phyloP scores from a whole-genome alignment of 1,140 invertebrate genomes.

The Scaptomyza graminum region DNA sequence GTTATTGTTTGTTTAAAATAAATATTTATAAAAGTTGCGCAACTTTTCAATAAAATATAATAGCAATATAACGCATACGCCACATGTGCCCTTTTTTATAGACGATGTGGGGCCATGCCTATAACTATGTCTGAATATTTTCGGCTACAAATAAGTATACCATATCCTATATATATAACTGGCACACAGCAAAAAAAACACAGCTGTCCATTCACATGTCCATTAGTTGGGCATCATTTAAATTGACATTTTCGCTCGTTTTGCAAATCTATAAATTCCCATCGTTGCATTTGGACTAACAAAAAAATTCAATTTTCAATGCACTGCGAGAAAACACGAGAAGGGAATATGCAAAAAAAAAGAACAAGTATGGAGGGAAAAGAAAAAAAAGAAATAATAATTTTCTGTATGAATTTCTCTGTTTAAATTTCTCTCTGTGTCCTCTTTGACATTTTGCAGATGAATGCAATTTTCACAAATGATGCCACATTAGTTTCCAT shows the following conservation, averaged over 20 bases:
- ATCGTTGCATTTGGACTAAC: constrained; percentile 24
- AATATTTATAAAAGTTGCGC: constrained; percentile 54
- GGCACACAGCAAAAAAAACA: constrained; percentile 20
- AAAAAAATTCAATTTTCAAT: constrained; percentile 33
- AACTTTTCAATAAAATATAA: constrained; percentile 25
- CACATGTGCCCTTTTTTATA: constrained; percentile 37
- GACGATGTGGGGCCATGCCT: neutral
- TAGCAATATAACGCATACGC: constrained; percentile 36
- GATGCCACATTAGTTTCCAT: constrained; percentile 40
- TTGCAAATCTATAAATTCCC: constrained; percentile 33
- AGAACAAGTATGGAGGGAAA: neutral
- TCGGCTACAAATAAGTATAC: constrained; percentile 1
- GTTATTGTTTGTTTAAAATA: constrained; percentile 41
- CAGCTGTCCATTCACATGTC: constrained; percentile 60
- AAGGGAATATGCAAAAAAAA: neutral
- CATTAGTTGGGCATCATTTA: constrained; percentile 68
- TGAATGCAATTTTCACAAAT: constrained; percentile 69
- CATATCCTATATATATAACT: constrained; percentile 26
- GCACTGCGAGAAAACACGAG: neutral
- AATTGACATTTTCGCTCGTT: constrained; percentile 65
- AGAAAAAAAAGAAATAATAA: no score
- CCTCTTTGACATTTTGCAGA: constrained; percentile 61
- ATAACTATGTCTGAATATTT: neutral
- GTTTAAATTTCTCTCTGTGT: constrained; percentile 50
- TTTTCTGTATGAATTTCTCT: no score